These are phyloP conservation scores for Anolis sagrei DNA, from an alignment of 2,113 vertebrate genomes.

Conservation along the genomic window DNA sequence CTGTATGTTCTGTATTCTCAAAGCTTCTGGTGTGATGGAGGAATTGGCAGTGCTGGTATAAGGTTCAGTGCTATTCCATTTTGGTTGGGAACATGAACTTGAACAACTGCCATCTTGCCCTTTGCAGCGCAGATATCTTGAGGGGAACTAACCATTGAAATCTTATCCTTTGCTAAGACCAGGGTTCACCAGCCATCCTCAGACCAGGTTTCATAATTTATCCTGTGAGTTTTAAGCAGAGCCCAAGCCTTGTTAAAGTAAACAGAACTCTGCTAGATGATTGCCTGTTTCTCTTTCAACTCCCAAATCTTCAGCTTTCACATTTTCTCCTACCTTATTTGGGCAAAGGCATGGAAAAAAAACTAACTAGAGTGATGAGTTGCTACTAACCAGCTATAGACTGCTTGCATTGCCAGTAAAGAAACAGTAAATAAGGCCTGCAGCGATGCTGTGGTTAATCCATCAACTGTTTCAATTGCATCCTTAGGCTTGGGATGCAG, in stretches of 20 bases:
- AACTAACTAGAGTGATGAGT: neutral
- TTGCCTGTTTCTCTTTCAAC: neutral
- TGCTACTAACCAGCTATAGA: neutral
- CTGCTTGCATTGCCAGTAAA: fast-evolving
- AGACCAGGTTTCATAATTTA: neutral
- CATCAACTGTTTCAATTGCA: neutral
- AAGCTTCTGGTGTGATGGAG: no score
- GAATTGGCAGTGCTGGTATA: no score
- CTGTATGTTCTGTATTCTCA: no score
- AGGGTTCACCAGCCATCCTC: no score
- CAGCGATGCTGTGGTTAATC: neutral
- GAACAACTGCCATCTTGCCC: neutral
- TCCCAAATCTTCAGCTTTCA: neutral
- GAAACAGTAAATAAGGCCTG: neutral
- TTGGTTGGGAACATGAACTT: no score
- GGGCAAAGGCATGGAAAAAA: neutral
- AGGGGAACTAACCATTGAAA: no score
- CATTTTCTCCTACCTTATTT: neutral
- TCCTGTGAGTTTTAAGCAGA: neutral
- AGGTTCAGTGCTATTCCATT: no score
- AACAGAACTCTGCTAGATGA: neutral
- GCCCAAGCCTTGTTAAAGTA: neutral
- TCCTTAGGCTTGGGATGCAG: neutral
- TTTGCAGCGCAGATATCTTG: neutral
- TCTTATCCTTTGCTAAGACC: neutral